phyloP scores from a whole-genome alignment of 2,797 vertebrate species.

The Paedocypris micromegethes region DNA sequence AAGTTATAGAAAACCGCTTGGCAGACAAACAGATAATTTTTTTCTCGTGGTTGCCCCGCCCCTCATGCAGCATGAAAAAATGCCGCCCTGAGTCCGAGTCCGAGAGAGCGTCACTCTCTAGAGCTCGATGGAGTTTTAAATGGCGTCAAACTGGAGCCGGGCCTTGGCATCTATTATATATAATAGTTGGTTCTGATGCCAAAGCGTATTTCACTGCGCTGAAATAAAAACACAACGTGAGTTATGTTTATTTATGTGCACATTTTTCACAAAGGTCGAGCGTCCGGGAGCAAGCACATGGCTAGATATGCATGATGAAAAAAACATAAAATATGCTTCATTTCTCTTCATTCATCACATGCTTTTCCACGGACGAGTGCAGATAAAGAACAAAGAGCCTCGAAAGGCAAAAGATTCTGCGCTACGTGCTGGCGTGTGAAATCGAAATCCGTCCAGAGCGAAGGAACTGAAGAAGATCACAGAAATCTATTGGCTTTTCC shows the following conservation, averaged over 20 bases:
- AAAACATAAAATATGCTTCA: not conserved
- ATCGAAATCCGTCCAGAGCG: constrained; percentile 38
- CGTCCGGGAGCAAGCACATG: not conserved
- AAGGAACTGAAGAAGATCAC: not conserved
- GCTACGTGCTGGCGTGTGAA: too few species aligned
- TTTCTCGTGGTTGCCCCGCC: too few species aligned
- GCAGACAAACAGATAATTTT: too few species aligned
- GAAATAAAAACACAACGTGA: constrained; percentile 17
- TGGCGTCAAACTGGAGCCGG: constrained; percentile 14
- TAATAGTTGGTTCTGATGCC: not conserved
- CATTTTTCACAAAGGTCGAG: constrained; percentile 31
- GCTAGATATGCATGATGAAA: constrained; percentile 6
- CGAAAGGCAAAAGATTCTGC: too few species aligned
- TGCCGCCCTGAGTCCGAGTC: too few species aligned
- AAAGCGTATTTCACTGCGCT: constrained; percentile 13
- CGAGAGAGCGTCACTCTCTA: not conserved
- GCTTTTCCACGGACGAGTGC: not conserved
- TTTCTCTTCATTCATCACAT: constrained; percentile 4
- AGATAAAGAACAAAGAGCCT: too few species aligned
- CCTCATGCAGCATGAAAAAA: too few species aligned
- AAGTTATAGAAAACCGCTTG: too few species aligned
- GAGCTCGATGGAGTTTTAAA: not conserved
- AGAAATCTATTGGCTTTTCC: constrained; percentile 16
- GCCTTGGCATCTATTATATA: constrained; percentile 5
- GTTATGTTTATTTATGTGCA: constrained; percentile 33